These are phyloP conservation scores for Graptemys geographica DNA, from an alignment of 2,797 vertebrate genomes.

Conservation along the genomic window DNA sequence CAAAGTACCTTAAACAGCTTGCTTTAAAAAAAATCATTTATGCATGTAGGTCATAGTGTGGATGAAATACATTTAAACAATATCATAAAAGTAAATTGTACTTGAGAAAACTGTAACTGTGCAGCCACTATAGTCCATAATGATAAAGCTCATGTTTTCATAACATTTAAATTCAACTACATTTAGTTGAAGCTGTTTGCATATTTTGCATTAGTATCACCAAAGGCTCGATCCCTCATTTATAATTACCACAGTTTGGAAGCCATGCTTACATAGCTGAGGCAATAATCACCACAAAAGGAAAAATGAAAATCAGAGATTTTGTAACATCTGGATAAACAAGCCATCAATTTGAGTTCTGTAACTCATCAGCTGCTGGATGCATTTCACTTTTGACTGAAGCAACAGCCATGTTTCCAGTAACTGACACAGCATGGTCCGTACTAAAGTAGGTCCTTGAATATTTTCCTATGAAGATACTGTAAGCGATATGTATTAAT, in stretches of 20 bases:
- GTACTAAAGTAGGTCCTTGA: not conserved
- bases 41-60: constrained; percentile 13
- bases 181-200: constrained; percentile 70
- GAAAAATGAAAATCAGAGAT: constrained; percentile 67
- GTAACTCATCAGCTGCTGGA: constrained; percentile 50
- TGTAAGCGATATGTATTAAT: not conserved
- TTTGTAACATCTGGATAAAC: constrained; percentile 60
- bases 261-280: constrained; percentile 33
- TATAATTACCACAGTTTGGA: constrained; percentile 54
- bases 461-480: constrained; percentile 14
- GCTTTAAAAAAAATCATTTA: constrained; percentile 52
- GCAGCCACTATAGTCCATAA: constrained; percentile 66
- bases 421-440: not conserved
- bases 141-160: constrained; percentile 75
- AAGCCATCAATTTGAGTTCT: constrained; percentile 9
- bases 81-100: constrained; percentile 71
- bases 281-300: constrained; percentile 59
- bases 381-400: constrained; percentile 24
- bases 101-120: constrained; percentile 48
- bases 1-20: constrained; percentile 34
- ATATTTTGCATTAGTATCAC: constrained; percentile 60
- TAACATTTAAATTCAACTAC: constrained; percentile 72
- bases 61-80: constrained; percentile 64
- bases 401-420: constrained; percentile 8
- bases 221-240: constrained; percentile 49